These are phyloP conservation scores for Belgica antarctica DNA, from an alignment of 2,888 invertebrate species.

Conservation along the genomic window DNA sequence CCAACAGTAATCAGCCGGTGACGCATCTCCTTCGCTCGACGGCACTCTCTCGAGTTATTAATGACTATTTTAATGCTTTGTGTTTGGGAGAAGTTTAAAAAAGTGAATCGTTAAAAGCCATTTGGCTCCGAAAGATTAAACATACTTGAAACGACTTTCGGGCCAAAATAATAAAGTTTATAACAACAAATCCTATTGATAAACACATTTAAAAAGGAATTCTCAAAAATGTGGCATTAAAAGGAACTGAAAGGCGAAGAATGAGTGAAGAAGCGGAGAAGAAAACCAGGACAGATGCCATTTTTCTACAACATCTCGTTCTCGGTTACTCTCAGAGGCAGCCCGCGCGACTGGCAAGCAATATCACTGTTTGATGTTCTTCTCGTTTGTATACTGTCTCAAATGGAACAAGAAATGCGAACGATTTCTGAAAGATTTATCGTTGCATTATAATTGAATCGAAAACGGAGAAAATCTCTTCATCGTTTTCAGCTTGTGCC, in stretches of 20 bases:
- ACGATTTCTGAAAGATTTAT: slow-evolving; percentile 29
- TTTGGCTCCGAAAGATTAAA: slow-evolving; percentile 39
- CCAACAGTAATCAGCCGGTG: not conserved
- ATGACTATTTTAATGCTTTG: slow-evolving; percentile 26
- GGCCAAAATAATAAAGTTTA: slow-evolving; percentile 17
- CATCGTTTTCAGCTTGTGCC: not conserved
- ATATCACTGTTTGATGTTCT: slow-evolving; percentile 5
- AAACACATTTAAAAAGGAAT: slow-evolving; percentile 29
- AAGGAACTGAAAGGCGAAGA: not conserved
- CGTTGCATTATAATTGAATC: slow-evolving; percentile 38
- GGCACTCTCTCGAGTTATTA: slow-evolving; percentile 22
- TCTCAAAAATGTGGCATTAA: slow-evolving; percentile 28
- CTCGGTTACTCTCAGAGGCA: not conserved
- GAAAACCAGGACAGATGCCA: slow-evolving; percentile 38
- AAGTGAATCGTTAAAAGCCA: slow-evolving; percentile 28
- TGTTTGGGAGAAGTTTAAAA: not conserved
- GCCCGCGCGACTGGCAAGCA: not conserved
- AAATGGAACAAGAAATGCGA: not conserved
- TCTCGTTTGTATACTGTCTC: slow-evolving; percentile 5
- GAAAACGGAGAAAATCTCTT: slow-evolving; percentile 27
- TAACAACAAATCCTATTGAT: slow-evolving; percentile 31
- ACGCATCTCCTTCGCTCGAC: not conserved
- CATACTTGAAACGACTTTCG: not conserved
- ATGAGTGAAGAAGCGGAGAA: slow-evolving; percentile 24
- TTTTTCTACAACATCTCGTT: not conserved